Base-by-base conservation (phyloP, 2,888 invertebrate genomes). In the Diploptera punctata region DNA sequence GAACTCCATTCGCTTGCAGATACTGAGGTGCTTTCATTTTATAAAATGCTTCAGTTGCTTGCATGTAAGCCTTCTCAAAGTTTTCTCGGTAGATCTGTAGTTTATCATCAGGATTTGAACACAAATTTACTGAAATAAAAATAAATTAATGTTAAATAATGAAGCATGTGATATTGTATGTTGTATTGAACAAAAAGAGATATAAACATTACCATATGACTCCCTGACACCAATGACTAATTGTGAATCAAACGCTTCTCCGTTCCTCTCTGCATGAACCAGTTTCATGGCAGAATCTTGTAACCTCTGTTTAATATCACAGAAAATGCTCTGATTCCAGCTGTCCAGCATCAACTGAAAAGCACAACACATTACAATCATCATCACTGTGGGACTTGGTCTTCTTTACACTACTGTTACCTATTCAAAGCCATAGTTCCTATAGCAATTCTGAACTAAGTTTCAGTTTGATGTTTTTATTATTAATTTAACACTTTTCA, bases 201-300 rank as follows among this genome's bases (percentile, higher is more conserved):
- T n/a, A n/a, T n/a, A n/a, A n/a, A 33, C n/a, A 57, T 83, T 83
- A 94, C 93, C 94, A 86, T 98, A 99, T 49, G 98, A 98, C 85
- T 99, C 98, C 77, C 99, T 87, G 52, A 99, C 98, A 71, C 99
- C 99, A 80, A 99, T 97, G 70, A 99, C 98, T 75, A 99, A 87
- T 81, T 97, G 96, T 19, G 98, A 95, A 84, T 99, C 99, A 84
- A 99, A 98, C 3, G 97, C 95, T 85, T 98, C 98, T 1, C 99
- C 99, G 83, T 97, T 98, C 76, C 99, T 88, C 83, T 99, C 99
- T 1, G 97, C 93, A 81, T 97, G 94, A 9, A 99, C 97, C 76
- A 99, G 87, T 84, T 97, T 95, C 97, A 99, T 98, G 2, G 99
- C 99, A 78, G 98, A 97, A 81, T 94, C 93, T 83, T 97, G 96